Evolutionary conservation across 1,140 invertebrate species (phyloP).

Genomic region (Colletes latitarsis): DNA sequence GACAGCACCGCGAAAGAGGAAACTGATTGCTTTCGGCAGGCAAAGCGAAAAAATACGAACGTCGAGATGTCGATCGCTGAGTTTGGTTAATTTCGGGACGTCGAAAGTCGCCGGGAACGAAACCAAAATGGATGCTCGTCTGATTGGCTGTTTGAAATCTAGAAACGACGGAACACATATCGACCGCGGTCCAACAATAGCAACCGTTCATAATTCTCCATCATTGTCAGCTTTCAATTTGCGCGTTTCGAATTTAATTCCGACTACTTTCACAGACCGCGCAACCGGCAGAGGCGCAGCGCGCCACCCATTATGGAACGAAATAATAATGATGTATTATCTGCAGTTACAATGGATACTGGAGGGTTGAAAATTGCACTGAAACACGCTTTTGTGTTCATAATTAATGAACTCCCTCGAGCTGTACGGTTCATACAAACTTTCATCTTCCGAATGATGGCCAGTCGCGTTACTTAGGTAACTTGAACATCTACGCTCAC

Average conservation of each 20-base stretch:
- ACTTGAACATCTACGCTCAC: background rate
- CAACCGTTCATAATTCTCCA: slow-evolving; percentile 1
- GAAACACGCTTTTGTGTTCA: slow-evolving; percentile 58
- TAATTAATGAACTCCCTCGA: slow-evolving; percentile 62
- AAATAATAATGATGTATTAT: slow-evolving; percentile 53
- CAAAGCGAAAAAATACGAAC: too few relatives aligned
- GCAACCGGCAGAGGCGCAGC: too few relatives aligned
- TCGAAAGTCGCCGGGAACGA: background rate
- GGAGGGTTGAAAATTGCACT: slow-evolving; percentile 53
- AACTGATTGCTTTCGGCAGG: too few relatives aligned
- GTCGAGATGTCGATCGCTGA: too few relatives aligned
- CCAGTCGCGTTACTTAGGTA: slow-evolving; percentile 39
- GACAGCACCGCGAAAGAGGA: too few relatives aligned
- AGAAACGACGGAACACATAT: background rate
- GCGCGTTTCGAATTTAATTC: slow-evolving; percentile 33
- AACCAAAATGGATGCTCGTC: background rate
- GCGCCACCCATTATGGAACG: slow-evolving; percentile 17
- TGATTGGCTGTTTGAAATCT: background rate
- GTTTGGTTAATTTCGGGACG: too few relatives aligned
- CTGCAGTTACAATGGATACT: slow-evolving; percentile 36
- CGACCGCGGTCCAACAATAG: background rate
- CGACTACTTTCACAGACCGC: slow-evolving; percentile 9
- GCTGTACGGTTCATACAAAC: slow-evolving; percentile 39
- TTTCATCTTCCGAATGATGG: slow-evolving; percentile 54
- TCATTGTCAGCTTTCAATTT: slow-evolving; percentile 42